Evolutionary conservation across 2,113 vertebrate species (phyloP), one percentile per base, ranked within the genome.

Genomic region (Pteronura brasiliensis): DNA sequence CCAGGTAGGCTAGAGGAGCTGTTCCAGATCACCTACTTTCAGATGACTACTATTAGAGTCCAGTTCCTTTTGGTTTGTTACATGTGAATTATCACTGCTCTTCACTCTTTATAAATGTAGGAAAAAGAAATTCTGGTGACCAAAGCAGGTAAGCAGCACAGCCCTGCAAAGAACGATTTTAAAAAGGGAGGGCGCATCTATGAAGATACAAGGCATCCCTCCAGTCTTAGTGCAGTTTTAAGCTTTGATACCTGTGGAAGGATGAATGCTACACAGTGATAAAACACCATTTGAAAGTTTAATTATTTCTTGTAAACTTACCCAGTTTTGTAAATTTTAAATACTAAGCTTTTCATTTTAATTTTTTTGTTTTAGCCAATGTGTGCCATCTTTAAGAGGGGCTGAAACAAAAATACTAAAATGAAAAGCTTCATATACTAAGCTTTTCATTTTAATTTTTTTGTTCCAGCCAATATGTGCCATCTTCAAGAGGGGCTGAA

Each of bases 141-240:
- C 67, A 96, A 96, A 97, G 94, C 96, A 97, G 96, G 96, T 83
- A 85, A 97, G 98, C 74, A 76, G 72, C 95, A 96, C 44, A 96
- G 49, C 23, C 79, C 87, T 85, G n/a, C 96, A 97, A 97, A 97
- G 94, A 88, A 97, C 84, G 84, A 89, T 84, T 97, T 95, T 92
- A 89, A 63, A 94, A 94, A 96, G 81, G 97, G 69, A 84, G 69
- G 95, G 92, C 82, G 21, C 94, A 95, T 97, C 87, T 80, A 11
- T 84, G 71, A 52, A 76, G 8, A 77, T 25, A 85, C 71, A 88
- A 42, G n/a, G 95, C 87, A 94, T 96, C 91, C 34, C 96, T 97
- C 74, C 95, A 97, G 93, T 29, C 49, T 86, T 8, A 59, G 49
- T 83, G 81, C 20, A 83, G 15, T 55, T 42, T 67, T 74, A 74